These are phyloP conservation scores for Pollenia griseotomentosa DNA, from an alignment of 2,888 invertebrate genomes.

Conservation along the genomic window DNA sequence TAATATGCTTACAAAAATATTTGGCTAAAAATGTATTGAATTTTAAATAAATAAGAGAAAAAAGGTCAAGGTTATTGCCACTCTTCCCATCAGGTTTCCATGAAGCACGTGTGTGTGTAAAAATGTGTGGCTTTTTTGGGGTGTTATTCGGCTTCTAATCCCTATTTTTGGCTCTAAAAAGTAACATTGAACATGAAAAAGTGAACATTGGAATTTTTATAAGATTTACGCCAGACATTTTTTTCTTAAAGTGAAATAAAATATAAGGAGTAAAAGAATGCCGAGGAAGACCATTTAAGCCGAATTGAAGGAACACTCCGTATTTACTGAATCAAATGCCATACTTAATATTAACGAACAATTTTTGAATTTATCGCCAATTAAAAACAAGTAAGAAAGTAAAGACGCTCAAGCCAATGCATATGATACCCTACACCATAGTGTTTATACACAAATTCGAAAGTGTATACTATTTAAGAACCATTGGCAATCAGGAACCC, in stretches of 20 bases:
- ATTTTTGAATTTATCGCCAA: no score
- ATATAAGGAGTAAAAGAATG: not conserved
- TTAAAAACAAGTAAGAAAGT: no score
- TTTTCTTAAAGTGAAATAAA: not conserved
- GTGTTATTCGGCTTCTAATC: not conserved
- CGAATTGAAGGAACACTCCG: not conserved
- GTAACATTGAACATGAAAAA: conserved; percentile 45
- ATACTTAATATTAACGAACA: no score
- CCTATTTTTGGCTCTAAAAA: conserved; percentile 13
- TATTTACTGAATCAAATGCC: no score
- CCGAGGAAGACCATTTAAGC: not conserved
- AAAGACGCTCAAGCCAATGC: no score
- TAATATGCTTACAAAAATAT: not conserved
- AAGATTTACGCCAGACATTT: not conserved
- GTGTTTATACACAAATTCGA: no score
- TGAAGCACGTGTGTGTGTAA: not conserved
- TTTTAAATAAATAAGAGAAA: not conserved
- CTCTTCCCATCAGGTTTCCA: not conserved
- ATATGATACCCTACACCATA: no score
- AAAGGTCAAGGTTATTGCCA: conserved; percentile 25
- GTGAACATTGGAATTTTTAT: not conserved
- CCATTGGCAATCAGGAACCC: no score
- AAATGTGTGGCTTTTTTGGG: not conserved
- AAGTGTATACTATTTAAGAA: no score
- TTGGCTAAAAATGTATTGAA: not conserved